Conservation (phyloP, 2,113 vertebrate species). For the Caranx ignobilis region DNA sequence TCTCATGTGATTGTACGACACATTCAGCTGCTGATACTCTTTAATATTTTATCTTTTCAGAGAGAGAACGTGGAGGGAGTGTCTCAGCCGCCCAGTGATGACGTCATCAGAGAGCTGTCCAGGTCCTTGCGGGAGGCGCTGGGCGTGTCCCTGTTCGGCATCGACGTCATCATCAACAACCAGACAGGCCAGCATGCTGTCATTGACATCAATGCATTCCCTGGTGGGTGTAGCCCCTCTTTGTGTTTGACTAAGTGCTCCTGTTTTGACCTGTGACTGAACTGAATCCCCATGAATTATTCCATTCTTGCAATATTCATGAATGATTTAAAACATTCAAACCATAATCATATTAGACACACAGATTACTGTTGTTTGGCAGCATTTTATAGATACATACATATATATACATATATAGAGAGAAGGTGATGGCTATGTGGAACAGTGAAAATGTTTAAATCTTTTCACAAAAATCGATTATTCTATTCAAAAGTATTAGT, state of each 20-base stretch:
- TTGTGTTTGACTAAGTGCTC: neutral
- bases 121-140: conserved; percentile 90
- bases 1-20: neutral
- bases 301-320: too few species aligned
- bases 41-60: conserved; percentile 70
- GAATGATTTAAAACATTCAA: too few species aligned
- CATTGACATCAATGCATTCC: conserved; percentile 99
- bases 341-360: too few species aligned
- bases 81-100: conserved; percentile 91
- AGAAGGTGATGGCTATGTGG: neutral
- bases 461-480: too few species aligned
- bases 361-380: too few species aligned
- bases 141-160: conserved; percentile 95
- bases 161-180: conserved; percentile 99
- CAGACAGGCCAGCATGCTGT: conserved; percentile 96
- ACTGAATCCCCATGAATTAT: too few species aligned
- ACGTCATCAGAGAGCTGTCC: conserved; percentile 94
- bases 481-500: too few species aligned
- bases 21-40: neutral
- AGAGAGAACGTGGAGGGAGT: conserved; percentile 96
- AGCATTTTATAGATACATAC: too few species aligned
- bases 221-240: conserved; percentile 83
- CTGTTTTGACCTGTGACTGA: neutral
- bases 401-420: too few species aligned
- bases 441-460: neutral